Percentiles rank a stretch among this genome's conserved stretches.
Evolutionary conservation across 2,113 vertebrate genomes (phyloP).

Genomic region (Willisornis vidua): DNA sequence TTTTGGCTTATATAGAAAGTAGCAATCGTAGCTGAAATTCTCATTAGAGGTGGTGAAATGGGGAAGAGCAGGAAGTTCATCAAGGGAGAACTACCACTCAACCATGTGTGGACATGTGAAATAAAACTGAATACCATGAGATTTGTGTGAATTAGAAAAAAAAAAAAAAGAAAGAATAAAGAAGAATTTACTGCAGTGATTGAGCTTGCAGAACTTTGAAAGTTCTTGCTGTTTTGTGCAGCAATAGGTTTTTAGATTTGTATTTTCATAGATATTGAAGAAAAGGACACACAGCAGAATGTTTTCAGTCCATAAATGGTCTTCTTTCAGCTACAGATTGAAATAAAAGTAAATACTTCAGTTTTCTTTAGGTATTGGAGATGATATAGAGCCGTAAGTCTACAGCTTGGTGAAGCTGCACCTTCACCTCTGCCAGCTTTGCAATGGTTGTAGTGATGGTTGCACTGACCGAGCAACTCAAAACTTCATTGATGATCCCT

Average conservation of each 20-base stretch:
- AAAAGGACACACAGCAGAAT: background rate
- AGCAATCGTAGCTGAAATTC: background rate
- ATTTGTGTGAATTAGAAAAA: background rate
- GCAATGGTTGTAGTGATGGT: too few relatives aligned
- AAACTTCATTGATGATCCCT: background rate
- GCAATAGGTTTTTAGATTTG: background rate
- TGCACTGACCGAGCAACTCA: background rate
- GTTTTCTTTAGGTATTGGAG: background rate
- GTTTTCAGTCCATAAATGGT: background rate
- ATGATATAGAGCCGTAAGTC: background rate
- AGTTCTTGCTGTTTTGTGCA: background rate
- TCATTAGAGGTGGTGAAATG: background rate
- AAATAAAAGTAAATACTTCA: background rate
- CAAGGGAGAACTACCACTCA: background rate
- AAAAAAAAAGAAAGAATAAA: background rate
- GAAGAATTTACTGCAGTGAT: background rate
- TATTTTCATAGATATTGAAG: background rate
- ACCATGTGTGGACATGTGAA: background rate
- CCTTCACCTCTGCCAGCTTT: background rate
- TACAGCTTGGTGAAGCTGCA: fast-evolving
- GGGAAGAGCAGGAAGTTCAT: background rate
- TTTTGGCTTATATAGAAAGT: background rate
- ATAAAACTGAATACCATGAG: background rate
- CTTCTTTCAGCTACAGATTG: background rate
- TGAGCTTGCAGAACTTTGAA: background rate